Evolutionary conservation across 2,113 vertebrate genomes (phyloP).

Genomic region (Candoia aspera): DNA sequence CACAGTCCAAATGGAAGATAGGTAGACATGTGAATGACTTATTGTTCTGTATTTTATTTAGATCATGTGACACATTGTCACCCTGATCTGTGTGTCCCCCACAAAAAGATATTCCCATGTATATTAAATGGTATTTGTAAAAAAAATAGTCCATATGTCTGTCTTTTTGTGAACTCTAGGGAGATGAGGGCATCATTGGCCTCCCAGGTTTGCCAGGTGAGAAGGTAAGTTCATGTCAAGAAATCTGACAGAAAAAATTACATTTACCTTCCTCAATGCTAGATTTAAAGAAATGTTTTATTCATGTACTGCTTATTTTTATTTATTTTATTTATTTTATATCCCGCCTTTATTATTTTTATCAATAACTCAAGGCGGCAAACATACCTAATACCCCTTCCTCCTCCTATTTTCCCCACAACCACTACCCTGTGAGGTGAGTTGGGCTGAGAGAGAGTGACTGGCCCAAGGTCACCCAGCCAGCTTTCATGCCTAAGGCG

Average conservation of each 20-base stretch:
- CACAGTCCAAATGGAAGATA: not conserved
- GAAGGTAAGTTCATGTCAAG: slow-evolving; percentile 57
- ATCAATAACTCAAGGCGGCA: too few species aligned
- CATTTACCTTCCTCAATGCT: not conserved
- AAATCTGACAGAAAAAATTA: not conserved
- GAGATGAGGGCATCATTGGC: slow-evolving; percentile 69
- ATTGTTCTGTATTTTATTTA: not conserved
- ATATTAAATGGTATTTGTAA: not conserved
- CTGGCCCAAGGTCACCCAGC: too few species aligned
- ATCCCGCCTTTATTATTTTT: too few species aligned
- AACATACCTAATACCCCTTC: too few species aligned
- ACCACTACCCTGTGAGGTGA: too few species aligned
- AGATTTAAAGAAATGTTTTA: not conserved
- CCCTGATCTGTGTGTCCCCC: not conserved
- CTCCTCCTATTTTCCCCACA: too few species aligned
- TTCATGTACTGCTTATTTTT: not conserved
- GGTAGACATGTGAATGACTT: not conserved
- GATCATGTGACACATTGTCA: not conserved
- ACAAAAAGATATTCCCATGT: not conserved
- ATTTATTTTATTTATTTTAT: too few species aligned
- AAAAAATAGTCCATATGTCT: not conserved
- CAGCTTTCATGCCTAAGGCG: too few species aligned
- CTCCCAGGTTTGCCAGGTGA: slow-evolving; percentile 58
- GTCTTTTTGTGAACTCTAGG: slow-evolving; percentile 52
- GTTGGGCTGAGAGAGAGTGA: too few species aligned